Base-by-base conservation (phyloP, 2,797 vertebrate species). In the Pipistrellus pygmaeus region DNA sequence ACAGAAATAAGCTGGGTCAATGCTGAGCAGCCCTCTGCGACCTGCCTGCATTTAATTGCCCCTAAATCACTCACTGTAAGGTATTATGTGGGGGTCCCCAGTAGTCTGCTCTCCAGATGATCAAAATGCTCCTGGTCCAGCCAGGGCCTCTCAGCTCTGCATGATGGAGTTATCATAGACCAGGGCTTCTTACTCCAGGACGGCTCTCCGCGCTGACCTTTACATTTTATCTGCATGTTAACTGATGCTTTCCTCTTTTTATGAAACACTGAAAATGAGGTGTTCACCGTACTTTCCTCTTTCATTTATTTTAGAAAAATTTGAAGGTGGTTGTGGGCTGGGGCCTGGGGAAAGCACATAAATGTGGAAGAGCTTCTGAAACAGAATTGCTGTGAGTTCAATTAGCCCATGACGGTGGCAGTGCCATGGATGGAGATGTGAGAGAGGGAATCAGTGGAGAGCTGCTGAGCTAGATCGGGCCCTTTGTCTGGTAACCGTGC, bases 301-400 rank as follows among this genome's bases (percentile, higher is more conserved):
- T 88, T 91, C 53, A 71, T 85, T 69, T 92, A 86, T 85, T 96
- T 93, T 66, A 68, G 87, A 85, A 81, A 62, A 83, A 68, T 51
- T n/a, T 25, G 64, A 83, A 64, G 25, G n/a, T n/a, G 51, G 48
- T n/a, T 21, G 38, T n/a, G 23, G n/a, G 32, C 23, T 44, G 20
- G 38, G 44, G 32, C 27, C 14, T 35, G 6, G 3, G 25, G 20
- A 60, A 60, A 30, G 23, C 23, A 1, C 20, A 35, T 30, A 13
- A 30, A 94, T 25, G 8, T n/a, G 46, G 30, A 35, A 53, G 38
- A 66, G n/a, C 12, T 44, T 93, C 69, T 81, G 18, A n/a, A 83
- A 48, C n/a, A 53, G 30, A 75, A 80, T 20, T 6, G 13, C 11
- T 38, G 1, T 66, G 20, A 48, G 84, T 78, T 85, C 38, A 90